These are phyloP conservation scores for Recurvirostra avosetta DNA, from an alignment of 2,113 vertebrate genomes.

Conservation along the genomic window DNA sequence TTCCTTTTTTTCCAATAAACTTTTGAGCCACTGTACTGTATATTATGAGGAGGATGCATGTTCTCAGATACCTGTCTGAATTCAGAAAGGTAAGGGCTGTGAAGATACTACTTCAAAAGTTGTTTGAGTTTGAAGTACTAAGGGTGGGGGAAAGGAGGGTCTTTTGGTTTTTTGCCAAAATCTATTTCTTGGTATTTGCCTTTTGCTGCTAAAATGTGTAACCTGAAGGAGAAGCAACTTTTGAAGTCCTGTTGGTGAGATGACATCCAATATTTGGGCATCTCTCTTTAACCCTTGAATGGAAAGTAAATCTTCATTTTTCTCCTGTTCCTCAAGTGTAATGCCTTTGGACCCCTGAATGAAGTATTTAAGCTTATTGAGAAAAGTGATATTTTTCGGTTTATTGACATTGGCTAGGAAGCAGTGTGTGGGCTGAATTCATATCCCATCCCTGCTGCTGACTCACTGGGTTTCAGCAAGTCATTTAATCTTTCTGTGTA, in stretches of 20 bases:
- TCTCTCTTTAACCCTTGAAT: slow-evolving; percentile 65
- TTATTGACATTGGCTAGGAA: slow-evolving; percentile 75
- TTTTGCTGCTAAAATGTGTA: slow-evolving; percentile 77
- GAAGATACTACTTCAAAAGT: slow-evolving; percentile 66
- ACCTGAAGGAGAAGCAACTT: slow-evolving; percentile 70
- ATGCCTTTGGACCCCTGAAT: slow-evolving; percentile 74
- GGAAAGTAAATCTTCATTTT: slow-evolving; percentile 83
- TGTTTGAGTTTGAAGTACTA: slow-evolving; percentile 52
- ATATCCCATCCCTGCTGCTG: not conserved
- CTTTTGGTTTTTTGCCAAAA: slow-evolving; percentile 59
- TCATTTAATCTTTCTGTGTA: slow-evolving; percentile 39
- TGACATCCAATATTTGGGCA: slow-evolving; percentile 61
- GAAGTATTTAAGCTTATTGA: slow-evolving; percentile 68
- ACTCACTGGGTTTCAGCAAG: slow-evolving; percentile 6
- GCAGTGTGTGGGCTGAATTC: not conserved
- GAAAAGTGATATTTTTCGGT: slow-evolving; percentile 74
- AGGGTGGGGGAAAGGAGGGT: not conserved
- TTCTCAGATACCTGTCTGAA: slow-evolving; percentile 66
- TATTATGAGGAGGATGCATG: slow-evolving; percentile 55
- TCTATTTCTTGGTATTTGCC: slow-evolving; percentile 62
- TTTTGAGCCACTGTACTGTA: slow-evolving; percentile 72
- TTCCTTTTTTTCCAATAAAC: slow-evolving; percentile 69
- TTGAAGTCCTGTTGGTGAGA: slow-evolving; percentile 65
- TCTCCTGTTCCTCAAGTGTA: slow-evolving; percentile 69
- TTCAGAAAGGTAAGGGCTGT: slow-evolving; percentile 67